phyloP scores from a whole-genome alignment of 2,113 vertebrate species.

The Origma solitaria region DNA sequence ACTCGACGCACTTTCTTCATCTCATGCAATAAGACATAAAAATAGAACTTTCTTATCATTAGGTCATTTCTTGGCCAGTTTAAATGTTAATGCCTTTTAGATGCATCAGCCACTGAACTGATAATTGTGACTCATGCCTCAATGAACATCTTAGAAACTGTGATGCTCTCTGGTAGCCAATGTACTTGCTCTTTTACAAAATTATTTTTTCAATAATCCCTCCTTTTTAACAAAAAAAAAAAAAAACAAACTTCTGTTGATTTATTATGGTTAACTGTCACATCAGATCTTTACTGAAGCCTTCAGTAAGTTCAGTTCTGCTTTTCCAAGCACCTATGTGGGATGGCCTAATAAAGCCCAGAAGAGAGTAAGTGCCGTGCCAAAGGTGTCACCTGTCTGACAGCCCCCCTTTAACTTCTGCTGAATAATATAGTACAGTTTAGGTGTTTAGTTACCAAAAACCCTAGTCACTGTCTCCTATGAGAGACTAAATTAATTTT shows the following conservation, averaged over 20 bases:
- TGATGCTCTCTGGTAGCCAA: not conserved
- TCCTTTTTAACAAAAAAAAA: not conserved
- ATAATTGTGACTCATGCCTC: not conserved
- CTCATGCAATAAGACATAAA: not conserved
- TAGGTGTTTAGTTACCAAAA: not conserved
- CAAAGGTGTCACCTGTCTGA: not conserved
- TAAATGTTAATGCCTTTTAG: not conserved
- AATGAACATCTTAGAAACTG: not conserved
- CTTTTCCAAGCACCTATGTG: not conserved
- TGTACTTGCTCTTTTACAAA: not conserved
- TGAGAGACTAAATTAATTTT: not conserved
- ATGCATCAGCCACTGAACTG: not conserved
- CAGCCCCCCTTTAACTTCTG: not conserved
- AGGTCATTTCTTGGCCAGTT: not conserved
- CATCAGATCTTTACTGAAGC: not conserved
- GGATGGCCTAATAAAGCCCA: not conserved
- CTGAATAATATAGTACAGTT: not conserved
- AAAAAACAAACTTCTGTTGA: not conserved
- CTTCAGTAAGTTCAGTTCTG: not conserved
- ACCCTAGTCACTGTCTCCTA: too few relatives aligned
- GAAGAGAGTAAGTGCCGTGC: rapidly evolving
- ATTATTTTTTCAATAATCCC: not conserved
- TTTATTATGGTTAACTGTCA: not conserved
- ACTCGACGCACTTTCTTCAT: not conserved
- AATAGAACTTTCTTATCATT: not conserved